Evolutionary conservation across 2,888 invertebrate species (phyloP).

Genomic region (Eristalis arbustorum): DNA sequence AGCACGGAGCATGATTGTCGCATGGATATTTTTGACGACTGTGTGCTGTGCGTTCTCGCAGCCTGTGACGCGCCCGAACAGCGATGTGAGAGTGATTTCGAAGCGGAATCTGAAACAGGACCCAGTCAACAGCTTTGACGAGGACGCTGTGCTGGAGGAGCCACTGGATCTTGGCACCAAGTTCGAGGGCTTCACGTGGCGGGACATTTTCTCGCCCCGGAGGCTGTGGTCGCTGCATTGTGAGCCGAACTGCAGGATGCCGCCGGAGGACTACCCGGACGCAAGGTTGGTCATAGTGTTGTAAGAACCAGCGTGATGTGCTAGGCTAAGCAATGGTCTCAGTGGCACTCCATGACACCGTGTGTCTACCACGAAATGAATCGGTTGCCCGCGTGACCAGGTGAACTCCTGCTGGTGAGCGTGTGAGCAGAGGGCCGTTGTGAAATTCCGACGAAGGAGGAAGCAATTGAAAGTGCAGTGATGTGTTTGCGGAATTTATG

Average conservation of each 20-base stretch:
- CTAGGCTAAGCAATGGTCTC: too few species aligned
- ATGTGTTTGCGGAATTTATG: not conserved
- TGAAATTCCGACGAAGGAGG: not conserved
- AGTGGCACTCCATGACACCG: too few species aligned
- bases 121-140: not conserved
- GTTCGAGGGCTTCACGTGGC: conserved; percentile 27
- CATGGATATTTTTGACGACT: conserved; percentile 38
- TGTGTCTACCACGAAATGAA: too few species aligned
- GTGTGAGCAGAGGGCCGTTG: not conserved
- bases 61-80: conserved; percentile 14
- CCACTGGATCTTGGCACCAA: not conserved
- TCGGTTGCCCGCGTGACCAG: too few species aligned
- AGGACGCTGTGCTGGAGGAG: conserved; percentile 10
- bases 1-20: conserved; percentile 43
- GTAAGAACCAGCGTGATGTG: not conserved
- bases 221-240: conserved; percentile 75
- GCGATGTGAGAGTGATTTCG: not conserved
- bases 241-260: conserved; percentile 73
- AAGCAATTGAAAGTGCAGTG: not conserved
- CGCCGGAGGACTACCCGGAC: conserved; percentile 73
- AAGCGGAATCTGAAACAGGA: conserved; percentile 12
- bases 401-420: too few species aligned
- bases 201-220: conserved; percentile 73
- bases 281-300: conserved; percentile 1
- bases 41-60: conserved; percentile 43